phyloP scores from a whole-genome alignment of 2,888 invertebrate genomes.

The Molanna angustata region DNA sequence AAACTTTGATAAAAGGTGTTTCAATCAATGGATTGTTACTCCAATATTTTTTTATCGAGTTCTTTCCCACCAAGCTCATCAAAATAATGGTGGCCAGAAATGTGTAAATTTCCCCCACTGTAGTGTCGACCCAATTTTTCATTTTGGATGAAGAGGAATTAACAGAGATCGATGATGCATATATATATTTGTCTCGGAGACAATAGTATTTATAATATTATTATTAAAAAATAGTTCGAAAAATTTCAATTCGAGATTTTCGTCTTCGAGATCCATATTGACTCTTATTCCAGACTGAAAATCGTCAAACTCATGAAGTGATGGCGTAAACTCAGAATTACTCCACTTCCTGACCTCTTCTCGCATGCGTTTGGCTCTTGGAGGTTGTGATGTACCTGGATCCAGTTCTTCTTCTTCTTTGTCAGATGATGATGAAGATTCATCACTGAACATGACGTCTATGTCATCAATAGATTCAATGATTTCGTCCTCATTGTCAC shows the following conservation, averaged over 20 bases:
- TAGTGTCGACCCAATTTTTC: conserved; percentile 13
- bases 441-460: background rate
- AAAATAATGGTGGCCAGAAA: conserved; percentile 11
- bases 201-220: background rate
- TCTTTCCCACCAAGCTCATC: conserved; percentile 14
- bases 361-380: background rate
- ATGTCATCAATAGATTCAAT: conserved; percentile 6
- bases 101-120: conserved; percentile 4
- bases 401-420: background rate
- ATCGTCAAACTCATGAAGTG: conserved; percentile 9
- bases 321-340: conserved; percentile 6
- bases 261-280: background rate
- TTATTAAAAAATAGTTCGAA: conserved; percentile 2
- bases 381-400: background rate
- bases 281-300: conserved; percentile 7
- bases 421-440: conserved; percentile 6
- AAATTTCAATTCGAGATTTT: conserved; percentile 2
- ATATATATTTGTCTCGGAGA: conserved; percentile 6
- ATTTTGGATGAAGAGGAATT: background rate
- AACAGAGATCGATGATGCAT: background rate
- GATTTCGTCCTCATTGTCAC: conserved; percentile 6
- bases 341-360: conserved; percentile 2
- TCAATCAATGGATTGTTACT: conserved; percentile 4
- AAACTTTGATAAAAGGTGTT: conserved; percentile 9
- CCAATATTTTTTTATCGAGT: conserved; percentile 9